Evolutionary conservation across 1,140 invertebrate species (phyloP), one percentile per base, ranked within the genome.

Genomic region (Leguminivora glycinivorella): DNA sequence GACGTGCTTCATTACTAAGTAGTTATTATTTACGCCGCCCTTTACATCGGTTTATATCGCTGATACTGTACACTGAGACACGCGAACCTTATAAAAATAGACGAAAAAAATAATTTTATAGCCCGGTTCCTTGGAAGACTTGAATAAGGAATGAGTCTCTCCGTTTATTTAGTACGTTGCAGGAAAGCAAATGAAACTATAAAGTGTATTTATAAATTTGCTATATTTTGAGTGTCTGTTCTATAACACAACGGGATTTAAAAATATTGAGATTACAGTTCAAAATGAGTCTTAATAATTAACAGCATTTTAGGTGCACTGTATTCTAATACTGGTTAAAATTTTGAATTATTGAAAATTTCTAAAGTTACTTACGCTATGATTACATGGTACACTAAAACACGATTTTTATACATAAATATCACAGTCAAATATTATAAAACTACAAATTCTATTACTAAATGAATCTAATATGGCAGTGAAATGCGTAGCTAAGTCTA

Each of bases 381-480:
- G 81, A 73, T 77, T 85, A 88, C 79, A 83, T 82, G 17, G 87
- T 79, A 88, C 73, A 81, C 85, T 87, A 88, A 86, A 86, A 86
- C 85, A 88, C 83, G 78, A 88, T 83, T 90, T 86, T 88, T 43
- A 43, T 85, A 88, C 85, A 90, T 89, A 89, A 90, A 88, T 90
- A 90, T 90, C 88, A 90, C 88, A 90, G 88, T 90, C 88, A 88
- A 88, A 87, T 83, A 88, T 89, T 85, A 88, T 75, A 87, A 75
- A 87, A 88, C 87, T 89, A 89, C 56, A 86, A 81, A 73, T 77
- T 70, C 77, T 76, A 79, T 56, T 82, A 86, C 80, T 74, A 79
- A 83, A 88, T 85, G 78, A 63, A 79, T 77, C 76, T 82, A 84
- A 83, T 43, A 90, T 89, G 88, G 88, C 88, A 90, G 88, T 89